Conservation (phyloP, 2,797 vertebrate species). For the Ispidina picta region DNA sequence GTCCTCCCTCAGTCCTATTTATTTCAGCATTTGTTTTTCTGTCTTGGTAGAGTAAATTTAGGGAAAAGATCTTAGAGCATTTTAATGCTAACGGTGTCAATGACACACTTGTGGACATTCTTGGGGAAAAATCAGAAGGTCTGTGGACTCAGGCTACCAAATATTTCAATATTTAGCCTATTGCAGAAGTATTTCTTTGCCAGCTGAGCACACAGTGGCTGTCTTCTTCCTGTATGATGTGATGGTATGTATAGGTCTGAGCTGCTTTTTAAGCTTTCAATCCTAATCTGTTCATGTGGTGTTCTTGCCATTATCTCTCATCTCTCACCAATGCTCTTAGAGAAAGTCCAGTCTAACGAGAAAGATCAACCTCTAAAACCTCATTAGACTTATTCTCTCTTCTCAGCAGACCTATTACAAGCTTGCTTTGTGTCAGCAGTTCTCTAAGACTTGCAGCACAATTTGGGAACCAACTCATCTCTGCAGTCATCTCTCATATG, state of each 20-base stretch:
- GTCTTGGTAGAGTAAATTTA: background rate
- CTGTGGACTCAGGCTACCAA: background rate
- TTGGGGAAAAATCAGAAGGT: background rate
- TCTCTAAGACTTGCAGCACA: background rate
- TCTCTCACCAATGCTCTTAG: background rate
- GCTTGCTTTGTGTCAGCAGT: constrained; percentile 63
- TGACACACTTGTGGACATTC: background rate
- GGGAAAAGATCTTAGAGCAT: background rate
- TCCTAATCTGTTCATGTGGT: background rate
- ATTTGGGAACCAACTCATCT: constrained; percentile 49
- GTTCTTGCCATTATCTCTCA: background rate
- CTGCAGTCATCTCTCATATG: constrained; percentile 34
- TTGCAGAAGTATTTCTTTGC: background rate
- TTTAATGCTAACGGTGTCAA: background rate
- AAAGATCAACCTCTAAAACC: background rate
- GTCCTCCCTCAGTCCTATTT: background rate
- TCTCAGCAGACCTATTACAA: constrained; percentile 43
- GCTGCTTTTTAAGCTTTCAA: background rate
- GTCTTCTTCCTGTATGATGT: background rate
- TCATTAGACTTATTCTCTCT: constrained; percentile 12
- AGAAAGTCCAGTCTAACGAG: constrained; percentile 32
- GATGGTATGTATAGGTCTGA: background rate
- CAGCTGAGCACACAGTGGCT: background rate
- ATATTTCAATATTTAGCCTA: background rate
- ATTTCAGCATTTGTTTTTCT: background rate